A percentile compares a stretch with the other conserved stretches of the same genome.
phyloP scores from a whole-genome alignment of 2,888 invertebrate species.

The Antitype chi region DNA sequence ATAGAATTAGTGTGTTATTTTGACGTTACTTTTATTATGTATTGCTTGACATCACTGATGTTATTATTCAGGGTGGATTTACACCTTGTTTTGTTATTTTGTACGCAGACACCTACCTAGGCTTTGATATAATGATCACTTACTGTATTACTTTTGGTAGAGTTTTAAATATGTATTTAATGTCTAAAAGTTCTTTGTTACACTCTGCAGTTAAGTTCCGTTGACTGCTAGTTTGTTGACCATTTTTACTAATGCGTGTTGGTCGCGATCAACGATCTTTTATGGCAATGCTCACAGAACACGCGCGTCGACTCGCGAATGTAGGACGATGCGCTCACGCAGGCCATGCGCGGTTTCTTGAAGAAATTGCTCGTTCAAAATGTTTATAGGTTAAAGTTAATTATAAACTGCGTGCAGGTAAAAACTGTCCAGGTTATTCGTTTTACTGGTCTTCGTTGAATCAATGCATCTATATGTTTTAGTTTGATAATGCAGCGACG shows the following conservation, averaged over 20 bases:
- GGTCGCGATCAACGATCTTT: constrained; percentile 50
- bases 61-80: constrained; percentile 5
- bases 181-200: not conserved
- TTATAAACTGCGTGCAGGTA: constrained; percentile 21
- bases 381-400: constrained; percentile 38
- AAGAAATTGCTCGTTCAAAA: constrained; percentile 54
- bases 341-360: constrained; percentile 53
- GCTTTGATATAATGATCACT: not conserved
- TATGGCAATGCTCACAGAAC: constrained; percentile 66
- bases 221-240: constrained; percentile 29
- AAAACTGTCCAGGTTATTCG: constrained; percentile 9
- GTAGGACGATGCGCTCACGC: constrained; percentile 73
- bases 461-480: not conserved
- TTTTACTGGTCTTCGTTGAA: not conserved
- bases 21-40: constrained; percentile 29
- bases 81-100: not conserved
- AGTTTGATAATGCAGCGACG: not conserved
- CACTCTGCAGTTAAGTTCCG: constrained; percentile 6
- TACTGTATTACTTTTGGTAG: not conserved
- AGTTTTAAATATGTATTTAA: not conserved
- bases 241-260: constrained; percentile 64
- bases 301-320: constrained; percentile 62
- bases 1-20: constrained; percentile 39
- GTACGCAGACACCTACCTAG: not conserved
- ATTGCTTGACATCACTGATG: constrained; percentile 1